Conservation (phyloP, 2,113 vertebrate genomes). For the Baryphthengus martii region DNA sequence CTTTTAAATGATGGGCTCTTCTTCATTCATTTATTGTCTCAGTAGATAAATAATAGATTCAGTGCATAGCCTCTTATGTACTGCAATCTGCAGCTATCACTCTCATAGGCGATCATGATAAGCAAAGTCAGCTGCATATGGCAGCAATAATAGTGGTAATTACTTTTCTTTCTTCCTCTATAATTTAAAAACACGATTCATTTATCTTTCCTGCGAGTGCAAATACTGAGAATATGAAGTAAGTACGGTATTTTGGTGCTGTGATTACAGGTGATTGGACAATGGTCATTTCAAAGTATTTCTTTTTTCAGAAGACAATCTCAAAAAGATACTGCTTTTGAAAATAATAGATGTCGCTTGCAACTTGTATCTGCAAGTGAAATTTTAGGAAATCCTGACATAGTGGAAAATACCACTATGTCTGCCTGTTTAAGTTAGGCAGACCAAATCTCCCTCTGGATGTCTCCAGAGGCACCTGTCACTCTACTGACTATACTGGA, state of each 20-base stretch:
- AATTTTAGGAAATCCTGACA: background rate
- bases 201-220: background rate
- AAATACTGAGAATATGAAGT: background rate
- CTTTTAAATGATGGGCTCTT: background rate
- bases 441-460: background rate
- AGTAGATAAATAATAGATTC: background rate
- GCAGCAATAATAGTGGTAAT: background rate
- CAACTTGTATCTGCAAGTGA: background rate
- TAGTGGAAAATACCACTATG: background rate
- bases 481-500: background rate
- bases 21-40: background rate
- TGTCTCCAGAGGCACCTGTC: background rate
- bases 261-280: background rate
- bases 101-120: background rate
- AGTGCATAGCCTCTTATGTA: background rate
- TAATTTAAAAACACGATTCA: background rate
- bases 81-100: background rate
- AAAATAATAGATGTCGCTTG: background rate
- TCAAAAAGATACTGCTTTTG: background rate
- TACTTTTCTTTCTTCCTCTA: background rate
- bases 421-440: background rate
- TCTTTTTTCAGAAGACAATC: background rate
- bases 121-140: background rate
- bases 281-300: background rate
- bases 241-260: background rate